Evolutionary conservation across 2,113 vertebrate species (phyloP).

Genomic region (Helogale parvula): DNA sequence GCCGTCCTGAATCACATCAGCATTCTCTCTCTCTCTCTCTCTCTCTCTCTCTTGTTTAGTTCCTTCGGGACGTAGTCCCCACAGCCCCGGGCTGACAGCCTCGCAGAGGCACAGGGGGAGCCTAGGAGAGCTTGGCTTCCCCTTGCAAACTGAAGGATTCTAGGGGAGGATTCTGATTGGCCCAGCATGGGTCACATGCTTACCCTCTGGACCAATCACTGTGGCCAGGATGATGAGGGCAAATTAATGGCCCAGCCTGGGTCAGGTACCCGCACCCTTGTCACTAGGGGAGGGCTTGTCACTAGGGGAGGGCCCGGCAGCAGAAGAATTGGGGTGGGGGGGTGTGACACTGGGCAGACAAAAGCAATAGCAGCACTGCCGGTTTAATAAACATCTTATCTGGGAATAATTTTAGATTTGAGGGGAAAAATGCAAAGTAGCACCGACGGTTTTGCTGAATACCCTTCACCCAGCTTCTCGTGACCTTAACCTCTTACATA

Average conservation of each 20-base stretch:
- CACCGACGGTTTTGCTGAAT: too few species aligned
- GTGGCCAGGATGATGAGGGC: background rate
- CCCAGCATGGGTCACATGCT: background rate
- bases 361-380: background rate
- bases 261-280: background rate
- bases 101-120: background rate
- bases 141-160: background rate
- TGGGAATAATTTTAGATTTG: background rate
- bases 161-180: constrained; percentile 24
- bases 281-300: background rate
- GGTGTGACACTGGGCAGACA: background rate
- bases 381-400: background rate
- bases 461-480: background rate
- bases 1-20: background rate
- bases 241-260: background rate
- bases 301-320: background rate
- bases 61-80: background rate
- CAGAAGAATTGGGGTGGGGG: too few species aligned
- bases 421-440: background rate
- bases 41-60: background rate
- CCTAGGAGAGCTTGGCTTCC: background rate
- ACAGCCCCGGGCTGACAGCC: background rate
- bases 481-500: background rate
- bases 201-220: background rate
- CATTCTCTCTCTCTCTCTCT: background rate